Conservation (phyloP, 2,888 invertebrate genomes). For the Lampropteryx suffumata region DNA sequence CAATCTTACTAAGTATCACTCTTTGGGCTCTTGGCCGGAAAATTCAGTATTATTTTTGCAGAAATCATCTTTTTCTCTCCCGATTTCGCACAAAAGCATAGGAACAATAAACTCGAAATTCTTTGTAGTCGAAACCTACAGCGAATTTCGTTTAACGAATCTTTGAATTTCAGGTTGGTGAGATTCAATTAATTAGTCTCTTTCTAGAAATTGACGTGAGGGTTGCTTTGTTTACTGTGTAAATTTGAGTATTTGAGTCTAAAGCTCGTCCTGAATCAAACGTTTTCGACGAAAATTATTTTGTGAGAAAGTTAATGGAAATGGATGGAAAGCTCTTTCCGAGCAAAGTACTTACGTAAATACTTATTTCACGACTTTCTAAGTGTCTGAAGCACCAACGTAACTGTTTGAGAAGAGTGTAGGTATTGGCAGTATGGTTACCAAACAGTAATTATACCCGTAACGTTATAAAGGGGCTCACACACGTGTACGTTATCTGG, state of each 20-base stretch:
- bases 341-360: background rate
- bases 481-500: no score
- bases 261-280: conserved; percentile 10
- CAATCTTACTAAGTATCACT: conserved; percentile 55
- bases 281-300: conserved; percentile 11
- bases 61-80: conserved; percentile 48
- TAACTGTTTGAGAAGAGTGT: conserved; percentile 9
- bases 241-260: conserved; percentile 18
- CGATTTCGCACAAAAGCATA: conserved; percentile 48
- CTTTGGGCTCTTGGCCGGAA: conserved; percentile 51
- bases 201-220: conserved; percentile 43
- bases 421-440: conserved; percentile 1
- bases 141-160: conserved; percentile 31
- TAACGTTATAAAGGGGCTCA: no score
- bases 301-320: conserved; percentile 6
- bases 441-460: background rate
- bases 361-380: conserved; percentile 9
- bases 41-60: conserved; percentile 62
- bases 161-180: conserved; percentile 43
- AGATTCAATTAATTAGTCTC: conserved; percentile 60
- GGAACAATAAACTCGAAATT: conserved; percentile 54
- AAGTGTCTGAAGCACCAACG: conserved; percentile 1
- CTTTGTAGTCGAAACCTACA: conserved; percentile 43
- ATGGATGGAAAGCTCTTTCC: conserved; percentile 10
- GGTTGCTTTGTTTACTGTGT: conserved; percentile 40